Percentiles rank a stretch among this genome's conserved stretches.
Evolutionary conservation across 64 coral and sea anemone species (phyloP).

Genomic region (Stichodactyla helianthus): DNA sequence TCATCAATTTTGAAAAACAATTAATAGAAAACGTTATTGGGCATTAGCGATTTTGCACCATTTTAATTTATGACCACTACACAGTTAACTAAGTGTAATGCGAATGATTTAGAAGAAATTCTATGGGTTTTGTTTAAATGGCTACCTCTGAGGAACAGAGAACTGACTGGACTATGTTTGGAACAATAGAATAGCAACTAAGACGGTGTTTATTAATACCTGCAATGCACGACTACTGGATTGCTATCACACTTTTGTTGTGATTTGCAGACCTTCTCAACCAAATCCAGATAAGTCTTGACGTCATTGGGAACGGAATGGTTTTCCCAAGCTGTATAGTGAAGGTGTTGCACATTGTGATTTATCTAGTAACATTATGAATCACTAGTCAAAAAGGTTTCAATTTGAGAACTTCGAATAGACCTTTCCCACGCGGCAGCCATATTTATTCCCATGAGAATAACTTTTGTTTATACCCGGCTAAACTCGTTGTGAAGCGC

Average conservation of each 20-base stretch:
- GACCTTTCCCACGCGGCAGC: neutral
- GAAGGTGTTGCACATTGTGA: constrained; percentile 19
- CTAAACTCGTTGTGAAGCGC: no score
- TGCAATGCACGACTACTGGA: constrained; percentile 53
- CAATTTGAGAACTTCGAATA: no score
- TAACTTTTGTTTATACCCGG: no score
- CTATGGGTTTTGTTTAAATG: no score
- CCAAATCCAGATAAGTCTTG: constrained; percentile 7
- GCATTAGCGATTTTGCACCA: no score
- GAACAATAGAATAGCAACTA: no score
- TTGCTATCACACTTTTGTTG: constrained; percentile 12
- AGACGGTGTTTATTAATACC: constrained; percentile 9
- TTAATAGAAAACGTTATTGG: no score
- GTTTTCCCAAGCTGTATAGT: constrained; percentile 21
- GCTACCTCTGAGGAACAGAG: neutral
- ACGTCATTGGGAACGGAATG: neutral
- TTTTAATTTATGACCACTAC: no score
- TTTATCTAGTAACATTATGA: neutral
- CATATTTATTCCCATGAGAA: no score
- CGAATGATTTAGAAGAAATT: no score
- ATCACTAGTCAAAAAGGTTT: neutral
- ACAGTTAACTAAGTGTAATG: no score
- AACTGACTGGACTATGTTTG: neutral
- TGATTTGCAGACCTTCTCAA: constrained; percentile 9
- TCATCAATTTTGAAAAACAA: no score